Conservation (phyloP, 2,113 vertebrate genomes). For the Paraplagusia blochii region DNA sequence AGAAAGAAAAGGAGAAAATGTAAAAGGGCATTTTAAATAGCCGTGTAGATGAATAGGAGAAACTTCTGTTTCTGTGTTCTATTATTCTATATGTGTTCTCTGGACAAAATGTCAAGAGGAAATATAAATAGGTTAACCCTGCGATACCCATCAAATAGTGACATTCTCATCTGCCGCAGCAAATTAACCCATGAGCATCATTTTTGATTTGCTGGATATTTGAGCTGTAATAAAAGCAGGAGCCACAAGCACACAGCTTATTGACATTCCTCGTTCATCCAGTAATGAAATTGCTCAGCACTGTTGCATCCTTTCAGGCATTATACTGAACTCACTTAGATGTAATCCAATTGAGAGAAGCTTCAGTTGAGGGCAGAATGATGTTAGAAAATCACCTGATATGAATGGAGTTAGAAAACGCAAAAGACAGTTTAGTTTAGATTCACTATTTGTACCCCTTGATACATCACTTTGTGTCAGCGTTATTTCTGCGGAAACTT, state of each 20-base stretch:
- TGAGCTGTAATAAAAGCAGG: constrained; percentile 37
- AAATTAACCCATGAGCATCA: constrained; percentile 49
- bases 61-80: not conserved
- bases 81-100: not conserved
- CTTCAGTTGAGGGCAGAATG: constrained; percentile 59
- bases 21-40: no score
- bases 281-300: constrained; percentile 70
- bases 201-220: constrained; percentile 56
- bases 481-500: no score
- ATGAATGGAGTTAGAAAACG: not conserved
- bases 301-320: constrained; percentile 67
- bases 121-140: constrained; percentile 14
- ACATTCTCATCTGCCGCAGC: constrained; percentile 30
- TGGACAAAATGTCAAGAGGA: constrained; percentile 1
- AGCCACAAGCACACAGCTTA: constrained; percentile 43
- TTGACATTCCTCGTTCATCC: constrained; percentile 62
- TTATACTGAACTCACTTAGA: constrained; percentile 62
- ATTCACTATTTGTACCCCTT: no score
- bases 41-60: no score
- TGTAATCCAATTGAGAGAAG: constrained; percentile 61
- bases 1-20: no score
- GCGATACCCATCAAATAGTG: constrained; percentile 26
- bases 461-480: no score
- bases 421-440: no score
- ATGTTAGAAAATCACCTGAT: constrained; percentile 58